Evolutionary conservation across 1,140 invertebrate species (phyloP), one percentile per base, ranked within the genome.

Genomic region (Cepaea nemoralis): DNA sequence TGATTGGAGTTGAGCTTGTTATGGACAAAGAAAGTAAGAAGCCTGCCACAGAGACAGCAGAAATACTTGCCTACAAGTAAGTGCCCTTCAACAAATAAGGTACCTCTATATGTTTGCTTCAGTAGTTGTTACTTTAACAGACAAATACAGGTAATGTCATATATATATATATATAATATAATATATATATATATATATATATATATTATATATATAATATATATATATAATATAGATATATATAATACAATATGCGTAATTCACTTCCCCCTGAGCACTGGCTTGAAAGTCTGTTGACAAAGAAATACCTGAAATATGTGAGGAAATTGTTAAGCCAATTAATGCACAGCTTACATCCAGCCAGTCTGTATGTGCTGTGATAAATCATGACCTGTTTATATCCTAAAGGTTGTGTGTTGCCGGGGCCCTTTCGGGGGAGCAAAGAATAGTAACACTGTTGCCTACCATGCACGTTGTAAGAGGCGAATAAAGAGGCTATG

Each of bases 1-100:
- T 99, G 89, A 93, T 98, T 40, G 98, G 98, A 0, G 94, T 99
- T 63, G 98, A 99, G 89, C 91, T 99, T 66, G 97, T 99, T 0
- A 94, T 94, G 39, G 95, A 97, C 86, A 93, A 95, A 80, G 92
- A 93, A 31, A 94, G 93, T 0, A 94, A 96, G 83, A 95, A 94
- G 83, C 97, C 98, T 3, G 97, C 96, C 0, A 95, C 95, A 0
- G 94, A 94, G 69, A 94, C 95, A 83, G 96, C 98, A 0, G 94
- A 95, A 78, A 94, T 96, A 88, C 92, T 98, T 55, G 95, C 97
- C 33, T 93, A 94, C 84, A 94, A 93, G 94, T 95, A 91, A 86
- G 85, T 69, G 2, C 31, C 19, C 19, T 14, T 84, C 31, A 63
- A 3, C 33, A 22, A 31, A 31, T 31, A 22, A 22, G 31, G n/a